Conservation (phyloP, 2,113 vertebrate species). For the Lagenorhynchus albirostris region DNA sequence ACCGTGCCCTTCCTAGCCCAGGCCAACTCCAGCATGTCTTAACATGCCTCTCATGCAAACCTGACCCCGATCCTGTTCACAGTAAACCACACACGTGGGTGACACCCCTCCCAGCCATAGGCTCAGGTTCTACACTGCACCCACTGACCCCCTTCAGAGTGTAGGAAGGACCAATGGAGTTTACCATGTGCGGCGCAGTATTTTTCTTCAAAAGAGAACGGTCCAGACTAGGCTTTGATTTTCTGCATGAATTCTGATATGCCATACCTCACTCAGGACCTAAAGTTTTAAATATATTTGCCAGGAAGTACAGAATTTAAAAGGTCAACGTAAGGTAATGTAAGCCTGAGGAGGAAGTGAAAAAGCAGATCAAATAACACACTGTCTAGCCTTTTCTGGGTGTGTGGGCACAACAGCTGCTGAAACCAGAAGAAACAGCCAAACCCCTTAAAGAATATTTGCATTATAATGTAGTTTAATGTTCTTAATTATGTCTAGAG, state of each 20-base stretch:
- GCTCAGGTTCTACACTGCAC: background rate
- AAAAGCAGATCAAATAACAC: background rate
- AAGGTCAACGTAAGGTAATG: background rate
- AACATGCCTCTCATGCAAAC: background rate
- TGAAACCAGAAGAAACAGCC: background rate
- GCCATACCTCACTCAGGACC: background rate
- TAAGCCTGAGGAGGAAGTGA: background rate
- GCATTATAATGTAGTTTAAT: background rate
- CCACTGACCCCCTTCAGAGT: background rate
- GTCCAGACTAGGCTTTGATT: background rate
- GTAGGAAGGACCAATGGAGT: background rate
- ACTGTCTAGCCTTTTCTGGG: background rate
- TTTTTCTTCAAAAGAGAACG: background rate
- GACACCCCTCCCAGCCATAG: background rate
- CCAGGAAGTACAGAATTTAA: slow-evolving; percentile 5
- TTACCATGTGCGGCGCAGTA: background rate
- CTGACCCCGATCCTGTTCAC: background rate
- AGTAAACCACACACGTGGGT: background rate
- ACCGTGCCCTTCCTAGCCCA: background rate
- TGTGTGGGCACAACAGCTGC: background rate
- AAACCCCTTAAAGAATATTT: background rate
- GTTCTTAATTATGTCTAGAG: background rate
- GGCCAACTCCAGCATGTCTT: background rate
- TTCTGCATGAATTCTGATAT: background rate
- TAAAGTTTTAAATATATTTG: slow-evolving; percentile 1